Percentiles rank a stretch among this genome's conserved stretches.
phyloP scores from a whole-genome alignment of 2,113 vertebrate species.

The Amphiprion ocellaris region DNA sequence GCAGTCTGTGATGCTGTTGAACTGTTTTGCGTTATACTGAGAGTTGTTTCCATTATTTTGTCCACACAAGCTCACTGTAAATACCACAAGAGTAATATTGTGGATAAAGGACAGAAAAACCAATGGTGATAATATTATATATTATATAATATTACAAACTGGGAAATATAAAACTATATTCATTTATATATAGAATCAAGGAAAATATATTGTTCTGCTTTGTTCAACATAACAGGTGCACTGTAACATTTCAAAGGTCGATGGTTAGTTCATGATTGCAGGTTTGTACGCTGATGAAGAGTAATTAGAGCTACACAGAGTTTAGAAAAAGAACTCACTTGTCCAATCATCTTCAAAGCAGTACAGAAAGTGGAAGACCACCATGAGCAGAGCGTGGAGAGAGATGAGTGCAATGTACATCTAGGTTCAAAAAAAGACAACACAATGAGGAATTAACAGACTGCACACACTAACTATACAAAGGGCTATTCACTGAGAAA shows the following conservation, averaged over 20 bases:
- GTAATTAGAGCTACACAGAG: not conserved
- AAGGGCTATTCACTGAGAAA: not conserved
- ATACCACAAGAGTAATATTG: too few species aligned
- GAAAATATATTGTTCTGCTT: not conserved
- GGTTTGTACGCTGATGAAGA: not conserved
- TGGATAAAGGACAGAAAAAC: too few species aligned
- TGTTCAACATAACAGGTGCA: not conserved
- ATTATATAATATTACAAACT: too few species aligned
- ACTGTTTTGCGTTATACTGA: too few species aligned
- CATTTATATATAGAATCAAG: too few species aligned
- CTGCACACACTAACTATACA: not conserved
- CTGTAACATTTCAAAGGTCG: not conserved
- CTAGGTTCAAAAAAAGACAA: constrained; percentile 79
- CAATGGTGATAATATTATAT: too few species aligned
- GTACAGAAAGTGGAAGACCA: constrained; percentile 97
- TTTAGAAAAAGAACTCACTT: constrained; percentile 89
- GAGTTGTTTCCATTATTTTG: too few species aligned
- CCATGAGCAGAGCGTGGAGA: constrained; percentile 94
- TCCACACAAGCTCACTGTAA: too few species aligned
- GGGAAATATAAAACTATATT: too few species aligned
- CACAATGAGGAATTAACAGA: constrained; percentile 5
- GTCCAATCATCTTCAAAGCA: constrained; percentile 99
- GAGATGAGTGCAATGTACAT: constrained; percentile 99
- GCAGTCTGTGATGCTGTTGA: too few species aligned
- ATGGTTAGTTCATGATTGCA: not conserved